phyloP scores from a whole-genome alignment of 2,888 invertebrate species.

The Xestia ashworthii region DNA sequence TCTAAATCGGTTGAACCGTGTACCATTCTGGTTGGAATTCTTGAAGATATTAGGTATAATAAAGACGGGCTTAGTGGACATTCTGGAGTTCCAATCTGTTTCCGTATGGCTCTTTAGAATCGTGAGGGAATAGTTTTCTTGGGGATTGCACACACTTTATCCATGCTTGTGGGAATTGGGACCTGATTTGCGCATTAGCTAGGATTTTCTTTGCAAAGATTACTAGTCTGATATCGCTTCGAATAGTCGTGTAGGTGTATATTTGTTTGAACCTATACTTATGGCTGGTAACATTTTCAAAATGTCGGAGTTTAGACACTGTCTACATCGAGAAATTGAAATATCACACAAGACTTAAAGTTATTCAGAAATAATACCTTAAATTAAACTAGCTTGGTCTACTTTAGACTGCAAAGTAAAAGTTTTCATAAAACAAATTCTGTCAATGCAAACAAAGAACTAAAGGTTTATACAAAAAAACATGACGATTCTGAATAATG shows the following conservation, averaged over 20 bases:
- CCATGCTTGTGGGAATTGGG: slow-evolving; percentile 14
- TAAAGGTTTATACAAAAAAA: not conserved
- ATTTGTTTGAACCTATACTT: not conserved
- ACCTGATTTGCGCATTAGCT: slow-evolving; percentile 3
- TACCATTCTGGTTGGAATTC: slow-evolving; percentile 56
- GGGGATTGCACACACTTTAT: slow-evolving; percentile 15
- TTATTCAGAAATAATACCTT: not conserved
- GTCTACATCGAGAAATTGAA: not conserved
- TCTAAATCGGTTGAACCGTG: slow-evolving; percentile 57
- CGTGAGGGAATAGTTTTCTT: slow-evolving; percentile 27
- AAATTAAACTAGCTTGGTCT: not conserved
- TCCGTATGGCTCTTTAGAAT: slow-evolving; percentile 29
- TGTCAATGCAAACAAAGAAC: not conserved
- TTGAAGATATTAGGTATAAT: slow-evolving; percentile 41
- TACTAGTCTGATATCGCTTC: not conserved
- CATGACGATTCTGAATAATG: not conserved
- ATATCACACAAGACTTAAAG: not conserved
- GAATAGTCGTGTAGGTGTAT: not conserved
- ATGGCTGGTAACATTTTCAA: not conserved
- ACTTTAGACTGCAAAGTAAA: not conserved
- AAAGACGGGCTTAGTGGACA: slow-evolving; percentile 46
- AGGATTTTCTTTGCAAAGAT: slow-evolving; percentile 3
- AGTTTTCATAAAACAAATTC: not conserved
- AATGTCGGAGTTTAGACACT: not conserved
- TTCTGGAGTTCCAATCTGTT: slow-evolving; percentile 19